phyloP scores from a whole-genome alignment of 2,888 invertebrate species.

The Acronicta aceris region DNA sequence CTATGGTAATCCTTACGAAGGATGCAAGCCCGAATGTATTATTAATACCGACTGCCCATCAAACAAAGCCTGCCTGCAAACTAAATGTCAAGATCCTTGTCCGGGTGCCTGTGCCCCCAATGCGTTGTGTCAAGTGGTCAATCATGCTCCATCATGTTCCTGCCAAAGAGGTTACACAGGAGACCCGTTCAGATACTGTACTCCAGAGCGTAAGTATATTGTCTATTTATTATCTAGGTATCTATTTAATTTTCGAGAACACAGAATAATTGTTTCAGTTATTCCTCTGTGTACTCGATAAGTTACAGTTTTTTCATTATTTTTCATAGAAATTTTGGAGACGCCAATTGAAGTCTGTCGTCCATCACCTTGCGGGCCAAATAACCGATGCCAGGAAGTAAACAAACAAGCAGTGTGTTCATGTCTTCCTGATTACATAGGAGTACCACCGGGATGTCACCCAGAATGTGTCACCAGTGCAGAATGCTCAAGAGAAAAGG shows the following conservation, averaged over 20 bases:
- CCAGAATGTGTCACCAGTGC: conserved; percentile 94
- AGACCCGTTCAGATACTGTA: conserved; percentile 92
- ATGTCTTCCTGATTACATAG: conserved; percentile 92
- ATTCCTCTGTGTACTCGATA: no score
- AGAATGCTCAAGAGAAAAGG: conserved; percentile 92
- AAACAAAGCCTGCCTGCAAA: conserved; percentile 91
- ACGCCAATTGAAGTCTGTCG: conserved; percentile 89
- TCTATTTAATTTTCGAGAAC: no score
- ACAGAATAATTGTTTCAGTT: no score
- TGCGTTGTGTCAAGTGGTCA: conserved; percentile 92
- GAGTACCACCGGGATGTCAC: conserved; percentile 93
- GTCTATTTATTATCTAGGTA: no score
- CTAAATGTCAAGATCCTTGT: conserved; percentile 93
- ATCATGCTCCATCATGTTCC: conserved; percentile 92
- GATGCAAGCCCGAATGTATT: conserved; percentile 92
- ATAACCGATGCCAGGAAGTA: conserved; percentile 92
- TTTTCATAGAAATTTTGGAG: conserved; percentile 62
- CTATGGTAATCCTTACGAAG: conserved; percentile 93
- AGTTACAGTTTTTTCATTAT: no score
- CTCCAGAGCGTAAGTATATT: conserved; percentile 86
- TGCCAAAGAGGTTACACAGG: conserved; percentile 92
- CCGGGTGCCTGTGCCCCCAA: conserved; percentile 94
- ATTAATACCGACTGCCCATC: conserved; percentile 92
- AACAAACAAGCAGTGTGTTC: conserved; percentile 93
- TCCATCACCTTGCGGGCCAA: conserved; percentile 93